Percentiles rank a stretch among this genome's conserved stretches.
Conservation (phyloP, 2,113 vertebrate genomes). For the Clarias batrachus region DNA sequence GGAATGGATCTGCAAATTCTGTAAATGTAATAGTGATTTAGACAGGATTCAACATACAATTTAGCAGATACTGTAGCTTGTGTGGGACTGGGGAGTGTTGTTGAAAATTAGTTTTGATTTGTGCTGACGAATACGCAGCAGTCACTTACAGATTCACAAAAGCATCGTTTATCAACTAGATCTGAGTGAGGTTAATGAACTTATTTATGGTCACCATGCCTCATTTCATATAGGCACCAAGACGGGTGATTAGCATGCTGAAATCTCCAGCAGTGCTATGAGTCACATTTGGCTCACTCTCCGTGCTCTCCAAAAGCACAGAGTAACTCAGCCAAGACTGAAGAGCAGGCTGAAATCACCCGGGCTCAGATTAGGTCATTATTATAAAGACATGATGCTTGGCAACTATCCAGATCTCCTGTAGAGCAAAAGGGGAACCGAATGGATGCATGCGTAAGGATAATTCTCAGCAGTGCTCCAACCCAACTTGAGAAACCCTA, state of each 20-base stretch:
- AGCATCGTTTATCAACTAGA: neutral
- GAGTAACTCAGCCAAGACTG: constrained; percentile 60
- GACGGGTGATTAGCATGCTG: constrained; percentile 42
- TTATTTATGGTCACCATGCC: constrained; percentile 29
- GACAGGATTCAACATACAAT: neutral
- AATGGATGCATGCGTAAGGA: neutral
- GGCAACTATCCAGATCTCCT: constrained; percentile 46
- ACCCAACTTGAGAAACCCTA: neutral
- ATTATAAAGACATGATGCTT: constrained; percentile 54
- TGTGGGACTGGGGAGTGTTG: neutral
- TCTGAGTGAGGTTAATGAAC: constrained; percentile 44
- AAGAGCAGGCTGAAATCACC: constrained; percentile 59
- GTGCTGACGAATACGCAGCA: neutral
- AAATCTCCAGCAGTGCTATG: constrained; percentile 43
- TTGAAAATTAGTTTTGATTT: neutral
- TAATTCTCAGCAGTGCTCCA: neutral
- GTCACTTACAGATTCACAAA: neutral
- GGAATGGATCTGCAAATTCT: neutral
- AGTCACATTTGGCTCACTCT: constrained; percentile 53
- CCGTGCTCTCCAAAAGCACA: constrained; percentile 47
- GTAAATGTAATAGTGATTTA: constrained; percentile 14
- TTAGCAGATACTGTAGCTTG: neutral
- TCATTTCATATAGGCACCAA: constrained; percentile 22
- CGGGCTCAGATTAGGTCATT: constrained; percentile 60
- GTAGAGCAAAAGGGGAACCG: neutral